Evolutionary conservation across 2,113 vertebrate genomes (phyloP), one percentile per base, ranked within the genome.

Genomic region (Arvicanthis niloticus): DNA sequence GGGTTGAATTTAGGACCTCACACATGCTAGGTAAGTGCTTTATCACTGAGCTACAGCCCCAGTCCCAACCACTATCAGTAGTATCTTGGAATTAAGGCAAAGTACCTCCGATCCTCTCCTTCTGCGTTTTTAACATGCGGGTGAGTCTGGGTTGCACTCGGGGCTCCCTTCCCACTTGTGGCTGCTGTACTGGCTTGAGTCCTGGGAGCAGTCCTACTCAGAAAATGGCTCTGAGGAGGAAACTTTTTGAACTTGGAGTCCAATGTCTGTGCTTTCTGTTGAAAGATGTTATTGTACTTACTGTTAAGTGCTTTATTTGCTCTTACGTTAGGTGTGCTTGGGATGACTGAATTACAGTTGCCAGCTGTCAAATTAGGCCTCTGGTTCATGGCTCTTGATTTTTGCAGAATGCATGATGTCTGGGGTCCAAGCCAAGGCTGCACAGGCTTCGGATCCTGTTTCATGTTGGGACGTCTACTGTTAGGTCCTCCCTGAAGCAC

Each of bases 71-170:
- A 31, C 16, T 31, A 62, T 45, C 60, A 65, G 82, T 76, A 84
- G 53, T 58, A 77, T n/a, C 56, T 56, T 21, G 0, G 53, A 89
- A 65, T 42, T 75, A 89, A 81, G 89, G 81, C 56, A 53, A 97
- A 95, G 95, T 97, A 99, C 98, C 88, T 99, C 4, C 98, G 98
- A 48, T 98, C 97, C 0, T 94, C 94, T 31, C 80, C 80, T 0
- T 94, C 7, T 0, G 87, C 62, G 53, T 7, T 94, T 96, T 87
- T 96, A 62, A 91, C 80, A 37, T 96, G 2, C 0, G 92, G 19
- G 60, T 93, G 42, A 0, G 93, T 80, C 4, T 86, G 91, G 2
- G 58, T 53, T 26, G 24, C 34, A 80, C 34, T 73, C 0, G 88
- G 3, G n/a, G 17, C 5, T 0, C 78, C 31, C 70, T 29, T 94